These are phyloP conservation scores for Centruroides sculpturatus DNA, from an alignment of 1,140 invertebrate genomes.

Conservation along the genomic window DNA sequence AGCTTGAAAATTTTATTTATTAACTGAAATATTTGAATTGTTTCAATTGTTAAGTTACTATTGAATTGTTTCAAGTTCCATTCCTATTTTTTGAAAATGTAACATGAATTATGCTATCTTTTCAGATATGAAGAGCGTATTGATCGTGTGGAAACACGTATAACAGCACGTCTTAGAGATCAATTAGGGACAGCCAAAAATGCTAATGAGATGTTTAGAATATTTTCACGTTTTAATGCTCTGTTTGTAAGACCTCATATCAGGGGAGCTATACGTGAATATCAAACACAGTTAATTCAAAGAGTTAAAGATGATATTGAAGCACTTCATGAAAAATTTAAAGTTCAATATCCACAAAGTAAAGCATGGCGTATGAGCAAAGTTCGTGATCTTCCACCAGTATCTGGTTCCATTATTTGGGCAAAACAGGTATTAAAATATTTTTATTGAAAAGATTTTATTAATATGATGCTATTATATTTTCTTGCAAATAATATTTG, in stretches of 20 bases:
- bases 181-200: conserved; percentile 96
- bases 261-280: conserved; percentile 93
- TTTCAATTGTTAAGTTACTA: no score
- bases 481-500: no score
- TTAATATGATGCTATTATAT: no score
- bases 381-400: conserved; percentile 84
- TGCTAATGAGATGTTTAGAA: conserved; percentile 99
- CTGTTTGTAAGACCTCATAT: conserved; percentile 97
- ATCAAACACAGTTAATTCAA: conserved; percentile 97
- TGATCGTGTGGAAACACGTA: conserved; percentile 89
- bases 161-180: conserved; percentile 89
- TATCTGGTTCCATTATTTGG: conserved; percentile 97
- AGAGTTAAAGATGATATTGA: conserved; percentile 98
- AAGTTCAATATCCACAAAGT: conserved; percentile 87
- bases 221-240: conserved; percentile 86
- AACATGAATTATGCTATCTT: neutral
- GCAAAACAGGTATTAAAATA: conserved; percentile 54
- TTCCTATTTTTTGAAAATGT: no score
- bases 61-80: no score
- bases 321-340: conserved; percentile 93
- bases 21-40: no score
- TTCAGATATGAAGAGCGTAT: conserved; percentile 85
- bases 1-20: no score
- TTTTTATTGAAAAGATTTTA: no score
- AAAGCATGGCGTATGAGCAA: conserved; percentile 81